phyloP scores from a whole-genome alignment of 2,797 vertebrate species.

The Brachyrhaphis roseni region DNA sequence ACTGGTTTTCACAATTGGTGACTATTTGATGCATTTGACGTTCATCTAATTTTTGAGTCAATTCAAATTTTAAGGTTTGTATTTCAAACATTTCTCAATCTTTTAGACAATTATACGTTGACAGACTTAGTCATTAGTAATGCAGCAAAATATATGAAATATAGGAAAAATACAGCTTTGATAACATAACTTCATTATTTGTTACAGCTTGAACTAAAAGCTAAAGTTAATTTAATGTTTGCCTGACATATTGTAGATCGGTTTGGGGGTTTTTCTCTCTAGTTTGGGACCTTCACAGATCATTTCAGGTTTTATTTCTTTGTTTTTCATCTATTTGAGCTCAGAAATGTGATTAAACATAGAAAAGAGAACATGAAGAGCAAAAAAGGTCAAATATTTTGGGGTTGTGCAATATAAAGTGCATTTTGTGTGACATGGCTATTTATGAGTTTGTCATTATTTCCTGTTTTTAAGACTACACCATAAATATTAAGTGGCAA shows the following conservation, averaged over 20 bases:
- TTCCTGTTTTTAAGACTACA: not conserved
- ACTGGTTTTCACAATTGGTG: no score
- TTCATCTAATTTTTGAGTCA: no score
- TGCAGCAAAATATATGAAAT: not conserved
- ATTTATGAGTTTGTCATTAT: not conserved
- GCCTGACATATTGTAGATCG: no score
- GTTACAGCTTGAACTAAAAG: no score
- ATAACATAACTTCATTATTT: not conserved
- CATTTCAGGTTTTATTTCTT: not conserved
- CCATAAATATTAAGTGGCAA: not conserved
- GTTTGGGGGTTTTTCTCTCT: no score
- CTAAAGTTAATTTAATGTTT: no score
- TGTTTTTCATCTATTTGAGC: not conserved
- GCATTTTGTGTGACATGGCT: not conserved
- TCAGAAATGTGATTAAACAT: not conserved
- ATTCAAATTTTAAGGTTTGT: no score
- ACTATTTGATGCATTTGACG: no score
- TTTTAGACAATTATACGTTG: not conserved
- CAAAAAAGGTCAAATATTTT: not conserved
- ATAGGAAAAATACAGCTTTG: no score
- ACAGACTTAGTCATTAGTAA: not conserved
- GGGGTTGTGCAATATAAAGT: not conserved
- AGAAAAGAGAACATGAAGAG: not conserved
- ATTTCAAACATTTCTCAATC: not conserved
- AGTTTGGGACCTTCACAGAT: not conserved